Evolutionary conservation across 2,797 vertebrate genomes (phyloP).

Genomic region (Distichodus sexfasciatus): DNA sequence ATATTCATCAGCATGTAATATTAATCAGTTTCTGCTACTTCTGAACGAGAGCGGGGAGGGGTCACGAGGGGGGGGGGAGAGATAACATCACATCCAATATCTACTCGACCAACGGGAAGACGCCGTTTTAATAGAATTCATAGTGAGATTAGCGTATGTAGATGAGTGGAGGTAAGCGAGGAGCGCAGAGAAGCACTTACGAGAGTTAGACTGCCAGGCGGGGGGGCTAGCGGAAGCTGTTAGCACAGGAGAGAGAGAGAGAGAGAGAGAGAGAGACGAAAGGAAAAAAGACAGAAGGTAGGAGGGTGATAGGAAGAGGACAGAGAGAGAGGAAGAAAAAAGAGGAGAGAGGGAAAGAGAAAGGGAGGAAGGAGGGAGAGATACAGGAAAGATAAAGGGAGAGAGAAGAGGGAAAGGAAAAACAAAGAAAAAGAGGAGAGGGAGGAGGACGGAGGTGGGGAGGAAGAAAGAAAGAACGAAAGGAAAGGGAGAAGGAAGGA

Average conservation of each 20-base stretch:
- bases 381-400: too few species aligned
- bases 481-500: too few species aligned
- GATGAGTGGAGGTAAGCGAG: not conserved
- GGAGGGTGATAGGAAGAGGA: too few species aligned
- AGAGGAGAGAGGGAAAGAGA: not conserved
- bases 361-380: too few species aligned
- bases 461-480: not conserved
- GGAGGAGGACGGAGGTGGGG: not conserved
- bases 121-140: too few species aligned
- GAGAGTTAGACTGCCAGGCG: slow-evolving; percentile 50
- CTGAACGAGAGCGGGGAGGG: not conserved
- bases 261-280: not conserved
- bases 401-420: too few species aligned
- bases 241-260: slow-evolving; percentile 39
- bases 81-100: not conserved
- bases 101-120: not conserved
- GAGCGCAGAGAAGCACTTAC: slow-evolving; percentile 31
- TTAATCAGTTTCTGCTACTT: not conserved
- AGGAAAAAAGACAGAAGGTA: not conserved
- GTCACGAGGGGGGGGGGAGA: not conserved
- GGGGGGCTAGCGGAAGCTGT: slow-evolving; percentile 43
- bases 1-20: not conserved
- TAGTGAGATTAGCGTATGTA: not conserved
- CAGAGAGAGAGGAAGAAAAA: not conserved
- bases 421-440: too few species aligned